A percentile compares a stretch with the other conserved stretches of the same genome.
Evolutionary conservation across 35 echinoderm and acorn worm species (phyloP).

Genomic region (Patiria miniata): DNA sequence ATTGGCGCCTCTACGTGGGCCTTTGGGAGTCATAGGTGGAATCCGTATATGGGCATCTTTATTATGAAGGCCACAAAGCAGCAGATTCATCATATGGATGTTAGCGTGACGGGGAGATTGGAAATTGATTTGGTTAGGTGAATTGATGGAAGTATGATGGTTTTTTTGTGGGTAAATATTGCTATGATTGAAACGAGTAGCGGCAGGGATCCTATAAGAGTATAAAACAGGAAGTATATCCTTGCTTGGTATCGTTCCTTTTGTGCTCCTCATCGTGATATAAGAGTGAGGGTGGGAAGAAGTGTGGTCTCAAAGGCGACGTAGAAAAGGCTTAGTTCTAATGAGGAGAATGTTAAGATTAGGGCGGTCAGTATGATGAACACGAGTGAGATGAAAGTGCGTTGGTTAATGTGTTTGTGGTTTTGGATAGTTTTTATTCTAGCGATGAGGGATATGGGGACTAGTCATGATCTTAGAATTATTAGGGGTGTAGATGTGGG

Average conservation of each 20-base stretch:
- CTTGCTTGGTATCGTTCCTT: conserved; percentile 68
- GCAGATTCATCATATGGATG: conserved; percentile 43
- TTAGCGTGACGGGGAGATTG: neutral
- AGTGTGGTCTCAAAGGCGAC: conserved; percentile 62
- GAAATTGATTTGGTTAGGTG: neutral
- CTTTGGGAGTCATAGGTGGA: conserved; percentile 70
- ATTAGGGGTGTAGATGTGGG: conserved; percentile 39
- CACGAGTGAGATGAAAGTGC: conserved; percentile 25
- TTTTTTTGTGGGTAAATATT: neutral
- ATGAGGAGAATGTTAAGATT: conserved; percentile 49
- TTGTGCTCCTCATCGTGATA: conserved; percentile 68
- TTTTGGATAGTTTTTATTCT: conserved; percentile 2
- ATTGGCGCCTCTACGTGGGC: conserved; percentile 79
- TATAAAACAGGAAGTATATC: conserved; percentile 70
- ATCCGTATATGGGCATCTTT: conserved; percentile 67
- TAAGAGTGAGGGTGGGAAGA: conserved; percentile 59
- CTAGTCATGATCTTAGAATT: conserved; percentile 56
- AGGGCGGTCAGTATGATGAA: conserved; percentile 34
- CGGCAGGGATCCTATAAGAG: conserved; percentile 47
- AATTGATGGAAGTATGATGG: conserved; percentile 16
- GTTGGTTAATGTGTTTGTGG: neutral
- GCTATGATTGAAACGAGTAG: conserved; percentile 49
- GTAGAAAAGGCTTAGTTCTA: conserved; percentile 64
- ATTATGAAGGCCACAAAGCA: conserved; percentile 55
- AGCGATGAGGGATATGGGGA: conserved; percentile 55